phyloP scores from a whole-genome alignment of 2,888 invertebrate genomes.

The Esperia sulphurella region DNA sequence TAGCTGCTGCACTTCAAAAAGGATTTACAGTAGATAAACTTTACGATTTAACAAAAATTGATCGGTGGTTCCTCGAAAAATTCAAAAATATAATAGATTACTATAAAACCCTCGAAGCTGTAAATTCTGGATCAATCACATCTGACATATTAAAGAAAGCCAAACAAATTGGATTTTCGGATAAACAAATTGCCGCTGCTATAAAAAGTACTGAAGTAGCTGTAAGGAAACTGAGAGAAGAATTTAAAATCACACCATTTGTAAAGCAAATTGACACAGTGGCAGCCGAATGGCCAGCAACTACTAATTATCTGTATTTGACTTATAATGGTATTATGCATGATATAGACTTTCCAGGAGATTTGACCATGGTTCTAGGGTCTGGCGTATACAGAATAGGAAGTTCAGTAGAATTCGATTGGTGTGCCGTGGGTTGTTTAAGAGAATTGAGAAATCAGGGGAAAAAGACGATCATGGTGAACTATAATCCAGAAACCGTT shows the following conservation, averaged over 20 bases:
- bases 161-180: conserved; percentile 97
- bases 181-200: conserved; percentile 94
- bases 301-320: conserved; percentile 98
- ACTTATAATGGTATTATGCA: conserved; percentile 95
- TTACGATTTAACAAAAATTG: conserved; percentile 97
- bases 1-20: conserved; percentile 94
- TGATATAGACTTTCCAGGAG: conserved; percentile 90
- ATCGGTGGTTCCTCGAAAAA: conserved; percentile 97
- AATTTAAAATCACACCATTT: conserved; percentile 87
- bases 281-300: conserved; percentile 99
- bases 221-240: conserved; percentile 86
- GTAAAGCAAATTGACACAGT: conserved; percentile 99
- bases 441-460: conserved; percentile 92
- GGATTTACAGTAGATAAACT: conserved; percentile 91
- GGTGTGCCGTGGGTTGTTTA: conserved; percentile 98
- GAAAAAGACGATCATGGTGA: conserved; percentile 97
- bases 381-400: conserved; percentile 98
- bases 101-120: conserved; percentile 82
- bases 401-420: conserved; percentile 99
- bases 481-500: conserved; percentile 99
- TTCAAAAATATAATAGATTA: conserved; percentile 94
- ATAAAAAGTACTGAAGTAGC: conserved; percentile 93
- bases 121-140: conserved; percentile 81
- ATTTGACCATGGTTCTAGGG: conserved; percentile 92
- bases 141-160: conserved; percentile 84